Evolutionary conservation across 1,140 invertebrate genomes (phyloP).

Genomic region (Chlorops oryzae): DNA sequence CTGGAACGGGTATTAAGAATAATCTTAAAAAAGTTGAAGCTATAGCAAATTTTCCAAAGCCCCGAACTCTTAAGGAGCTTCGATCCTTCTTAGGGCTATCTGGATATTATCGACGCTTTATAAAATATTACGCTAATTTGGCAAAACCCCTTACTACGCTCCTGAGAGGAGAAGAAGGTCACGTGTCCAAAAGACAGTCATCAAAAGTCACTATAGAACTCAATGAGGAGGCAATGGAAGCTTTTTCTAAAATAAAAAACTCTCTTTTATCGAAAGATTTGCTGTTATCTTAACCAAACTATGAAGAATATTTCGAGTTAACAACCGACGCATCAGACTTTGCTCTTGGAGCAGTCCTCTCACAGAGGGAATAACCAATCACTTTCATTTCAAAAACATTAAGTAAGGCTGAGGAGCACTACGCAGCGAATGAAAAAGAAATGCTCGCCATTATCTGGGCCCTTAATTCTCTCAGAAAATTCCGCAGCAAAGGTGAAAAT

Average conservation of each 20-base stretch:
- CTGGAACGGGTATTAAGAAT: slow-evolving; percentile 10
- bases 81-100: slow-evolving; percentile 9
- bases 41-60: slow-evolving; percentile 16
- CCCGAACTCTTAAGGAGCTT: slow-evolving; percentile 9
- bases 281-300: background rate
- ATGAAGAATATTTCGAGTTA: background rate
- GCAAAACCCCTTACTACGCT: slow-evolving; percentile 13
- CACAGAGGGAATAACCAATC: background rate
- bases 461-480: slow-evolving; percentile 4
- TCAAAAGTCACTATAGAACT: background rate
- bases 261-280: slow-evolving; percentile 5
- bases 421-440: slow-evolving; percentile 11
- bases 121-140: slow-evolving; percentile 12
- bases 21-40: slow-evolving; percentile 19
- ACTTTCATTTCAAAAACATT: slow-evolving; percentile 6
- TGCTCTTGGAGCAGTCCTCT: no score
- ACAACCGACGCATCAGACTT: slow-evolving; percentile 10
- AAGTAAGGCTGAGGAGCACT: slow-evolving; percentile 9
- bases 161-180: slow-evolving; percentile 7
- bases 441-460: slow-evolving; percentile 12
- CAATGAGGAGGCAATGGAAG: slow-evolving; percentile 9
- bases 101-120: slow-evolving; percentile 2
- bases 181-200: slow-evolving; percentile 2
- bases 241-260: slow-evolving; percentile 13
- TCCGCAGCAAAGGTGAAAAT: slow-evolving; percentile 7